Conservation (phyloP, 2,888 invertebrate genomes). For the Acanthosepion pharaonis region DNA sequence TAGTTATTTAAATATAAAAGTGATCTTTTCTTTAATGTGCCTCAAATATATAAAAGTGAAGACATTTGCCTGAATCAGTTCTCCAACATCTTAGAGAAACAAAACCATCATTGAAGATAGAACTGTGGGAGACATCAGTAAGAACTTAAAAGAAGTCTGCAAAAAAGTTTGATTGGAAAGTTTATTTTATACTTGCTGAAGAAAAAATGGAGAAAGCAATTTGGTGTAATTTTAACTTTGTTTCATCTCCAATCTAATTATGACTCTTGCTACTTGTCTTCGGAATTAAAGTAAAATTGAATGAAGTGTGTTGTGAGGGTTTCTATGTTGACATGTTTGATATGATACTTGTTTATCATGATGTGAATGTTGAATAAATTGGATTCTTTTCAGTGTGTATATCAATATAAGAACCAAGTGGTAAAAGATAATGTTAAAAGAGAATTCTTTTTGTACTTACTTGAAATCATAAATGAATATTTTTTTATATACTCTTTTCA, state of each 20-base stretch:
- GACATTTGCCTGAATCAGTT: background rate
- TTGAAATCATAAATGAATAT: too few relatives aligned
- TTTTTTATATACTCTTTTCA: too few relatives aligned
- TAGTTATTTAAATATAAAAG: background rate
- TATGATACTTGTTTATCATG: background rate
- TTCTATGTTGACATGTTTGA: background rate
- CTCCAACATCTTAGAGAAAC: background rate
- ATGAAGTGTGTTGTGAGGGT: background rate
- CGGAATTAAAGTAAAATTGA: background rate
- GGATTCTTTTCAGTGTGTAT: too few relatives aligned
- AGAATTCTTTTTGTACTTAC: too few relatives aligned
- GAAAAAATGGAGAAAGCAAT: background rate
- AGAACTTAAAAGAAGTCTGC: background rate
- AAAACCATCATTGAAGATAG: background rate
- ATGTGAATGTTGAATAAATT: background rate
- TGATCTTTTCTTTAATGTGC: too few relatives aligned
- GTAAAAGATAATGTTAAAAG: too few relatives aligned
- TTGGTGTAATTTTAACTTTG: background rate
- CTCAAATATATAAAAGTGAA: background rate
- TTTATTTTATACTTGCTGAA: background rate
- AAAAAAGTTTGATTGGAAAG: background rate
- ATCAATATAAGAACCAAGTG: too few relatives aligned
- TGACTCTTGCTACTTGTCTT: background rate
- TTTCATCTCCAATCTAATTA: conserved; percentile 1
- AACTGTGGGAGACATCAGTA: background rate